These are phyloP conservation scores for Hippocampus mohnikei DNA, from an alignment of 2,113 vertebrate species.

Conservation along the genomic window DNA sequence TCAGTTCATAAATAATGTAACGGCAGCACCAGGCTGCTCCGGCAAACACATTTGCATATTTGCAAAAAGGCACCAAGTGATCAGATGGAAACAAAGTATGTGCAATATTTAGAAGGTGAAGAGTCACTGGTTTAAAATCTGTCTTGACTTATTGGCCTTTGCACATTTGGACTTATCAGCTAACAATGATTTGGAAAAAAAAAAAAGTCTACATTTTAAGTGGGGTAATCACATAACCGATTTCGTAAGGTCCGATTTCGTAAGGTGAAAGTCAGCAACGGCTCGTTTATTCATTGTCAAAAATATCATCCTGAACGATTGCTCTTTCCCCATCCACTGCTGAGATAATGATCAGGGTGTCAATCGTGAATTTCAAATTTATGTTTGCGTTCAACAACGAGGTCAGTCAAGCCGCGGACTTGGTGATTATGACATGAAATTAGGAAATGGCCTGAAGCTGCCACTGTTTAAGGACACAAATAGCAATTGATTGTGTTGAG, in stretches of 20 bases:
- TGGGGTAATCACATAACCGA: neutral
- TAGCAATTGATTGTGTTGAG: neutral
- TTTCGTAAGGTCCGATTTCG: neutral
- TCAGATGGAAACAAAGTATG: constrained; percentile 14
- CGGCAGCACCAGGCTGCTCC: constrained; percentile 7
- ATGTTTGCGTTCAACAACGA: neutral
- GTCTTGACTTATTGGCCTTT: constrained; percentile 1
- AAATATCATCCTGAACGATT: neutral
- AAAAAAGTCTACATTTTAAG: neutral
- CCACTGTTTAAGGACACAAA: neutral
- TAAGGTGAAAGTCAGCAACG: neutral
- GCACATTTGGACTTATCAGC: constrained; percentile 22
- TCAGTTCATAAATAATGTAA: constrained; percentile 44
- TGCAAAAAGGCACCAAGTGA: constrained; percentile 24
- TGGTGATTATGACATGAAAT: neutral
- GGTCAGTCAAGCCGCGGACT: neutral
- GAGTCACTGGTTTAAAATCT: neutral
- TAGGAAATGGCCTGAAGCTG: neutral
- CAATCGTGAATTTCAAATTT: neutral
- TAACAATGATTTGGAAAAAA: neutral
- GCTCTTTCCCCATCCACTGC: neutral
- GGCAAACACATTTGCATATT: constrained; percentile 48
- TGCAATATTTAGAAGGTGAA: neutral
- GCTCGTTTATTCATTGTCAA: neutral
- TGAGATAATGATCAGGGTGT: neutral